Conservation (phyloP, 1,140 invertebrate species). For the Drosophila lacteicornis region DNA sequence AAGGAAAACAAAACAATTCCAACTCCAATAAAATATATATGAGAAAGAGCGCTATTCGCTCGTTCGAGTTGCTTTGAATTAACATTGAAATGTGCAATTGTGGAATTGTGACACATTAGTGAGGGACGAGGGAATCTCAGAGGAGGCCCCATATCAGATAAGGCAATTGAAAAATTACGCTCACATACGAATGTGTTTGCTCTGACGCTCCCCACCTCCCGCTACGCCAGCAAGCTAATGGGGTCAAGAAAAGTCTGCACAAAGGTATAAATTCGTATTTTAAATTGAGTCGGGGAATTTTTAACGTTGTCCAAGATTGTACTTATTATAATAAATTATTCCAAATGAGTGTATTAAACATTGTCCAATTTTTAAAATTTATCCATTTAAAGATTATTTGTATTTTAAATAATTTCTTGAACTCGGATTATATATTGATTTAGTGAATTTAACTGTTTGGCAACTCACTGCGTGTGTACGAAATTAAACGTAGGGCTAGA, state of each 20-base stretch:
- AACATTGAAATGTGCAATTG: slow-evolving; percentile 71
- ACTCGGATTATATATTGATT: too few relatives aligned
- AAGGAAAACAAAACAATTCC: slow-evolving; percentile 32
- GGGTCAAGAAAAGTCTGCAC: slow-evolving; percentile 40
- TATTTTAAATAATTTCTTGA: too few relatives aligned
- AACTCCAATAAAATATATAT: slow-evolving; percentile 64
- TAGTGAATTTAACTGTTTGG: too few relatives aligned
- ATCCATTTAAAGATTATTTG: too few relatives aligned
- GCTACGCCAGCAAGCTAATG: slow-evolving; percentile 7
- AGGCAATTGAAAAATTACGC: slow-evolving; percentile 37
- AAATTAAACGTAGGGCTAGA: too few relatives aligned
- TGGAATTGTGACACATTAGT: slow-evolving; percentile 41
- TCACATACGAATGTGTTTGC: slow-evolving; percentile 3
- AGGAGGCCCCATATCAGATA: slow-evolving; percentile 18
- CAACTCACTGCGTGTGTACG: too few relatives aligned
- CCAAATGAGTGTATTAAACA: too few relatives aligned
- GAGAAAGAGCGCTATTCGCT: slow-evolving; percentile 1
- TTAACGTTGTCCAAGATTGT: not conserved
- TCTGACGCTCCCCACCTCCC: not conserved
- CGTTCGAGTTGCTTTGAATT: slow-evolving; percentile 50
- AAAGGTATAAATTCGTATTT: not conserved
- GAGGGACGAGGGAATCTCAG: not conserved
- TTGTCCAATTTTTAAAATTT: too few relatives aligned
- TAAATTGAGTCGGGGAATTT: not conserved
- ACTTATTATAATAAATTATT: not conserved